Evolutionary conservation across 2,888 invertebrate species (phyloP), one percentile per base, ranked within the genome.

Genomic region (Diadegma fenestrale): DNA sequence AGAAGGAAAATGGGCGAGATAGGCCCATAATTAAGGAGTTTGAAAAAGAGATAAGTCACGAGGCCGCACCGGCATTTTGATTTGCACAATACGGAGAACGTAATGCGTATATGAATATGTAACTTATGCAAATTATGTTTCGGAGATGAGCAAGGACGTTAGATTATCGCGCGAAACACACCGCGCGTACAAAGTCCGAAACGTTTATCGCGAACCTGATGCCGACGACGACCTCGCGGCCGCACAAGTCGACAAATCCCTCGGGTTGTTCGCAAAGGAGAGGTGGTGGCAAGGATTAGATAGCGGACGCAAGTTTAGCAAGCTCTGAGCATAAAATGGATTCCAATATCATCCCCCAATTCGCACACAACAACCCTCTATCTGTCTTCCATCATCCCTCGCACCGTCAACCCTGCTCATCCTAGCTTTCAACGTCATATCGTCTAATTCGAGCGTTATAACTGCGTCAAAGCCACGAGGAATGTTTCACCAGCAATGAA

Each of bases 221-320:
- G 33, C 10, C 17, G 64, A 51, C 41, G 64, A 41, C 63, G 58
- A 64, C 14, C 48, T 14, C 71, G 33, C 41, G 43, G 45, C n/a
- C n/a, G n/a, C 33, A 48, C 45, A 45, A 79, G 69, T 79, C 71
- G 69, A 71, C 58, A 71, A 79, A 71, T 45, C 71, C 78, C 71
- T 48, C 14, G 37, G 79, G 71, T 79, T 71, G 71, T 63, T 71
- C 43, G 48, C 71, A n/a, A 22, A 14, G 43, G 17, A 6, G 37
- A 71, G n/a, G 63, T 33, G n/a, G 63, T 33, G 48, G 37, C 17
- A 14, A 63, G 71, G 71, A 71, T 79, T 71, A 71, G 61, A 71
- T 71, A 37, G 41, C 71, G 63, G n/a, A n/a, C n/a, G 58, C 58
- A 45, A 63, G 63, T 51, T 63, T 72, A 63, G 51, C 26, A 19